These are phyloP conservation scores for Meleagris gallopavo DNA, from an alignment of 2,113 vertebrate species.

Conservation along the genomic window DNA sequence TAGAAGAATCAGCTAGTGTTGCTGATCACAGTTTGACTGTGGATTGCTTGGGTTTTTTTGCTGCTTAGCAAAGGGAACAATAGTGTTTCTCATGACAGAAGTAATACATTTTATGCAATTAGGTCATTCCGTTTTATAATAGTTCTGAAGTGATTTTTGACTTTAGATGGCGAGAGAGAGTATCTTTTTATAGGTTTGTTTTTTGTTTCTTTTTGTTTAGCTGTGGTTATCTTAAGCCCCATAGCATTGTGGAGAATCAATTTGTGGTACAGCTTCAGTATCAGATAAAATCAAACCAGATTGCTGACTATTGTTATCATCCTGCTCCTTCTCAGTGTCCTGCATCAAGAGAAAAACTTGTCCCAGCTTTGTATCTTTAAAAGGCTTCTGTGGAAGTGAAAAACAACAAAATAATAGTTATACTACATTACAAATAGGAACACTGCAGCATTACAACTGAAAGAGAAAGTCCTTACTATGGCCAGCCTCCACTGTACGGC, in stretches of 20 bases:
- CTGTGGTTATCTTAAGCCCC: conserved; percentile 31
- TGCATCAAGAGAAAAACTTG: background rate
- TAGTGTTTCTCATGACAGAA: conserved; percentile 6
- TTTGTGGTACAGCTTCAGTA: background rate
- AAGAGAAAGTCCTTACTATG: background rate
- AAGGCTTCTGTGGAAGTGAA: background rate
- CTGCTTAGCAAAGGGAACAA: background rate
- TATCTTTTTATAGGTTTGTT: conserved; percentile 55
- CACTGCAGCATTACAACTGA: accelerated
- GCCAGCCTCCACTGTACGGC: background rate
- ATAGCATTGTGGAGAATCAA: conserved; percentile 1
- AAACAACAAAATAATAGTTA: background rate
- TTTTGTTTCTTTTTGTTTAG: background rate
- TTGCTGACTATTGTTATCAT: background rate
- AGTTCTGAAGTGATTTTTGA: conserved; percentile 33
- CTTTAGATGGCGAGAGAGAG: conserved; percentile 45
- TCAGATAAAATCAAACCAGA: background rate
- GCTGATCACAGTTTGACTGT: background rate
- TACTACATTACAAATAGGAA: background rate
- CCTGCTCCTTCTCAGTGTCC: background rate
- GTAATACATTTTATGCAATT: conserved; percentile 37
- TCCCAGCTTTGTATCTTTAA: background rate
- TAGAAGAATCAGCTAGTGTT: background rate
- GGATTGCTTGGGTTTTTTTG: background rate
- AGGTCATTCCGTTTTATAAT: conserved; percentile 41